Conservation (phyloP, 2,113 vertebrate species). For the Strigops habroptila region DNA sequence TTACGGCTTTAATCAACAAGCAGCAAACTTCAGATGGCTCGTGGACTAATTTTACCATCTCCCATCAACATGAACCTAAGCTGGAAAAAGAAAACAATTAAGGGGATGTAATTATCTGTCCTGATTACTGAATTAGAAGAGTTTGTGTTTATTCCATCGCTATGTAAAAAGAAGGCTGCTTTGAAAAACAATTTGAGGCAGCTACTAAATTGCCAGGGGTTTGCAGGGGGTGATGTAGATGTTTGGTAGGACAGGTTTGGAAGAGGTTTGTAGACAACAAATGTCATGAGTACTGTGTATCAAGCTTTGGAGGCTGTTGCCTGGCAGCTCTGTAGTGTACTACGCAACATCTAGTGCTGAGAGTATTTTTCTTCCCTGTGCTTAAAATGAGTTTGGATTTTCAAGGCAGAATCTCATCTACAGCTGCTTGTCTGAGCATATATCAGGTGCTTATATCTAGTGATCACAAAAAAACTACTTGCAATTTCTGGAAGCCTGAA, state of each 20-base stretch:
- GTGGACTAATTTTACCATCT: constrained; percentile 73
- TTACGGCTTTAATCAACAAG: constrained; percentile 78
- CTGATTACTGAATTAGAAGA: constrained; percentile 72
- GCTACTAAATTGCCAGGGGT: not conserved
- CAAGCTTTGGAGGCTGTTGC: not conserved
- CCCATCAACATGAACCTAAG: constrained; percentile 66
- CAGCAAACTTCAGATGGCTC: constrained; percentile 69
- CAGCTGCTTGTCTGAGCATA: not conserved
- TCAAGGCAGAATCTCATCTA: not conserved
- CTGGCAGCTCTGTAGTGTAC: not conserved
- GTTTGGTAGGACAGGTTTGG: not conserved
- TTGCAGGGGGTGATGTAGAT: not conserved
- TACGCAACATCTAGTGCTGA: not conserved
- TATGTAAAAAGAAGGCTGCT: constrained; percentile 42
- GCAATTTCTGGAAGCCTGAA: not conserved
- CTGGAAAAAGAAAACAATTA: constrained; percentile 74
- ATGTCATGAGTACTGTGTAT: not conserved
- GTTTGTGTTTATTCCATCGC: constrained; percentile 59
- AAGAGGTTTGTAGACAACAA: not conserved
- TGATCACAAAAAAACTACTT: not conserved
- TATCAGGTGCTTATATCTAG: rapidly evolving
- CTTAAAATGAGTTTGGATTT: not conserved
- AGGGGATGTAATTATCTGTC: constrained; percentile 70
- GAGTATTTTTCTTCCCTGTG: not conserved
- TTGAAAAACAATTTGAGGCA: constrained; percentile 16